Percentiles rank a stretch among this genome's conserved stretches.
phyloP scores from a whole-genome alignment of 2,797 vertebrate genomes.

The Neopelma chrysocephalum region DNA sequence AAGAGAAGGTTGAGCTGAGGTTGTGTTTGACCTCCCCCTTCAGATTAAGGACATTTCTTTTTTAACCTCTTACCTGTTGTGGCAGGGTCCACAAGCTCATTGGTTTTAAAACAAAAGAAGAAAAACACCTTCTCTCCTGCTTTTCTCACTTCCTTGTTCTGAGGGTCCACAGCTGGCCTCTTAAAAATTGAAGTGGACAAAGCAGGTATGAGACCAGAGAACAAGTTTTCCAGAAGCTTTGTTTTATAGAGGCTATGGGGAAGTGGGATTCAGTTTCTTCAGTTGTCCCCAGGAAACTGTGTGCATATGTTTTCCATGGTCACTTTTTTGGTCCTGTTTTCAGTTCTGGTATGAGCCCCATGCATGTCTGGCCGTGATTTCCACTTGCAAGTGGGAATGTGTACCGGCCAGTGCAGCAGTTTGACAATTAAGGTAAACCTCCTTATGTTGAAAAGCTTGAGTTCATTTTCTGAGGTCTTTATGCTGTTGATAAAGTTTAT shows the following conservation, averaged over 20 bases:
- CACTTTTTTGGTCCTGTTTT: neutral
- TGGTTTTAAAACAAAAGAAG: neutral
- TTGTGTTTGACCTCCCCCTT: constrained; percentile 14
- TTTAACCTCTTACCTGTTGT: constrained; percentile 25
- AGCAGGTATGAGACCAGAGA: neutral
- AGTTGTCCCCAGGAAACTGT: neutral
- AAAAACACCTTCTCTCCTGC: neutral
- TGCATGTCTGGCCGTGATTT: neutral
- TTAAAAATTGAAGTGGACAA: neutral
- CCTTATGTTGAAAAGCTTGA: neutral
- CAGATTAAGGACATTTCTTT: neutral
- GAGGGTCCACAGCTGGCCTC: neutral
- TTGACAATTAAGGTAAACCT: neutral
- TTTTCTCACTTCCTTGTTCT: neutral
- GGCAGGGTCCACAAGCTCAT: neutral
- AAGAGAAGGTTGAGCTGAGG: constrained; percentile 1
- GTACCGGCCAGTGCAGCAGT: neutral
- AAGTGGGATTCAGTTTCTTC: neutral
- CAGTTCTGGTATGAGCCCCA: neutral
- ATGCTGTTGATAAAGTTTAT: constrained; percentile 31
- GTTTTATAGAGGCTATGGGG: neutral
- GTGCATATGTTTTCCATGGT: neutral
- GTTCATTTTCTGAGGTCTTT: neutral
- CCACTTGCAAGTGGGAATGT: neutral
- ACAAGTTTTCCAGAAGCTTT: neutral